Evolutionary conservation across 2,113 vertebrate genomes (phyloP), one percentile per base, ranked within the genome.

Genomic region (Halcyon malimbica): DNA sequence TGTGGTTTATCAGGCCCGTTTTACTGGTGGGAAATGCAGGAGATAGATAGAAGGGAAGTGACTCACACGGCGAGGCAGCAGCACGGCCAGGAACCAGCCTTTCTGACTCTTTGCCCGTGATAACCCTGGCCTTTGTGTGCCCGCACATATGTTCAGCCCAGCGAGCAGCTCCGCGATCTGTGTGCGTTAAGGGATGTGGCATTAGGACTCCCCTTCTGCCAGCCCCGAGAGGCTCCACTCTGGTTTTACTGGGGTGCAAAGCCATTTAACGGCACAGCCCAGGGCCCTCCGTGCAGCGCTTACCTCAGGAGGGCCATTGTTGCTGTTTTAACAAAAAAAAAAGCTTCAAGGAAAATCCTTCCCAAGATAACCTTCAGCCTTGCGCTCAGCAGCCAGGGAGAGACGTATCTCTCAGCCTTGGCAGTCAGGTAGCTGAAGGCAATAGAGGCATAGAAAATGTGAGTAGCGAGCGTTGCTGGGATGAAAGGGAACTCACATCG

Each of bases 1-100:
- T 83, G 91, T 3, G 79, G 37, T 90, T 82, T 82, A 90, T 89
- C 90, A 4, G 46, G 8, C 18, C 80, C 6, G 0, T 67, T 78
- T 68, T 50, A 54, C 69, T 70, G 3, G 48, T 67, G 95, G 90
- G 92, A 94, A 94, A 67, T 0, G 48, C 31, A 5, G 0, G 50
- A 53, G 93, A 92, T n/a, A 60, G 86, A 92, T 37, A 60, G 86
- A 26, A 29, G 80, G 96, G 95, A 75, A 93, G 84, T 96, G 93
- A 95, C 83, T 96, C 95, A 93, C 6, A 1, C 17, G 1, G 67
- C 0, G 6, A n/a, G 59, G 83, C 77, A 56, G 71, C 31, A 37
- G 84, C 85, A 35, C 16, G 4, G 78, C 88, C 82, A 48, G 80
- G 87, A 87, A 37, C 85, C 68, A 17, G 13, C 74, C 69, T 16